A percentile compares a stretch with the other conserved stretches of the same genome.
These are phyloP conservation scores for Tragelaphus strepsiceros DNA, from an alignment of 2,113 vertebrate genomes.

Conservation along the genomic window DNA sequence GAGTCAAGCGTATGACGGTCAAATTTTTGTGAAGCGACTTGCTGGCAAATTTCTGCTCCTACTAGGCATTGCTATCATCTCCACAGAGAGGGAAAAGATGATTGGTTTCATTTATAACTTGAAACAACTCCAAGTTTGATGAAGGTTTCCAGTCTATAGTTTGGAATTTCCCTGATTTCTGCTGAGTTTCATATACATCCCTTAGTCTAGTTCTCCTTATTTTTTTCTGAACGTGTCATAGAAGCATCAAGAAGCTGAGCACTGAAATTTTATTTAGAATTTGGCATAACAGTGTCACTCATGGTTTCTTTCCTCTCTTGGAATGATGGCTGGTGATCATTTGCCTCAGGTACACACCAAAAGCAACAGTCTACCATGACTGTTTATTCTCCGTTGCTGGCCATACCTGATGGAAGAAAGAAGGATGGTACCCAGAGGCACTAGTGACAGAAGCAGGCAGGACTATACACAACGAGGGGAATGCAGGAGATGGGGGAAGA, in stretches of 20 bases:
- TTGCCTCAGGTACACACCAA: not conserved
- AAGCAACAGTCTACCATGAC: not conserved
- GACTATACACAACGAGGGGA: not conserved
- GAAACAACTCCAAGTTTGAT: not conserved
- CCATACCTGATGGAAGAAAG: not conserved
- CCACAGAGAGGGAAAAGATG: not conserved
- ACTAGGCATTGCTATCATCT: not conserved
- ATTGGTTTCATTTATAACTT: not conserved
- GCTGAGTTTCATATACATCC: not conserved
- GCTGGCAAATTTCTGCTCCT: not conserved
- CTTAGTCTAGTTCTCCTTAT: not conserved
- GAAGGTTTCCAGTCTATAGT: not conserved
- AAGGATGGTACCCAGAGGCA: not conserved
- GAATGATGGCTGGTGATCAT: not conserved
- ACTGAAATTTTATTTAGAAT: not conserved
- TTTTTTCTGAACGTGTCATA: not conserved
- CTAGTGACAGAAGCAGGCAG: not conserved
- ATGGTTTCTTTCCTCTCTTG: not conserved
- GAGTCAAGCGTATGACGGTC: not conserved
- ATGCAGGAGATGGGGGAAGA: not conserved
- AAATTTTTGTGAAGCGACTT: not conserved
- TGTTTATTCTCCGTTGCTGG: not conserved
- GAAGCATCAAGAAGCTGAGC: not conserved
- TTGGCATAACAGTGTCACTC: not conserved
- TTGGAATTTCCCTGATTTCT: not conserved